Evolutionary conservation across 2,797 vertebrate species (phyloP), one percentile per base, ranked within the genome.

Genomic region (Ctenochaetus hawaiiensis): DNA sequence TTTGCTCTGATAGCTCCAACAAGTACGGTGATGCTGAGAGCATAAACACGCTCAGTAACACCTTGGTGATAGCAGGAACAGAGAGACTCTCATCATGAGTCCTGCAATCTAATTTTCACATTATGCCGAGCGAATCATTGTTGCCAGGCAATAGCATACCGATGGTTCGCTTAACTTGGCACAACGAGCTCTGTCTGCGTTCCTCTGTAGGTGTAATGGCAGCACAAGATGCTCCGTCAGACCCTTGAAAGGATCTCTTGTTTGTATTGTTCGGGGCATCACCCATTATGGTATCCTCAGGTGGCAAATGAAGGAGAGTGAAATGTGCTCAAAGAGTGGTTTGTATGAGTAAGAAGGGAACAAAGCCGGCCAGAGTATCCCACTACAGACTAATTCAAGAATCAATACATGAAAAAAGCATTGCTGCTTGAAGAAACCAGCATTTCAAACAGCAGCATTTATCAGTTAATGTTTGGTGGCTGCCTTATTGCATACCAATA

Each of bases 101-200:
- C 72, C 81, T 71, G 70, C 83, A 77, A 86, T 85, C 78, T 82
- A 85, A 79, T 88, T 82, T 85, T 84, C 82, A 85, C 82, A 81
- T 88, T 64, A 77, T 53, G 75, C 64, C 23, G 14, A 45, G 76
- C 41, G 11, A 85, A 57, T 82, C 75, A 78, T 87, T 78, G 88
- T 93, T 93, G 91, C 90, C 90, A 87, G 91, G 88, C 88, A 87
- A 89, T 91, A 66, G 79, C 76, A 67, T 80, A 88, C 76, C 65
- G 47, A 86, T 44, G 83, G 62, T 75, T 77, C 16, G 7, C 77
- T 86, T 77, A 73, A 65, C 58, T 73, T 75, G 67, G 60, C 72
- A 65, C 22, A 22, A 18, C 13, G 2, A 75, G 58, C 67, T 57
- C 52, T 10, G 59, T 79, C 78, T 81, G 73, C 81, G 83, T 89